Percentiles rank a stretch among this genome's conserved stretches.
Conservation (phyloP, 2,113 vertebrate genomes). For the Phylloscopus trochilus region DNA sequence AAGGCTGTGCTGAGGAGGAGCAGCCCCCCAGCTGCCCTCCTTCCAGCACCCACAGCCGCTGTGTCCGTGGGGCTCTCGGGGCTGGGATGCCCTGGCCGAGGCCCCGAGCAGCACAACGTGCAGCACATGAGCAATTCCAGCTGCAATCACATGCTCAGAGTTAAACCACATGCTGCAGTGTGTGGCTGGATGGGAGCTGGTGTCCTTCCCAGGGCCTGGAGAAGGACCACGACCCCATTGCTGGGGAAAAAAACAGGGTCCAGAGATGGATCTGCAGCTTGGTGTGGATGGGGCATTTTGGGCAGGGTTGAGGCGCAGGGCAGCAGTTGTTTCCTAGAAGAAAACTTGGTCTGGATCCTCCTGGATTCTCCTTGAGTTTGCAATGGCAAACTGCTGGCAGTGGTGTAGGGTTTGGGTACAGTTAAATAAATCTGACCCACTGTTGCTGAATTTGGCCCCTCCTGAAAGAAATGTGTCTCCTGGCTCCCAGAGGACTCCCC, state of each 20-base stretch:
- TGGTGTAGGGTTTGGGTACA: not conserved
- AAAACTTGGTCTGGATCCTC: not conserved
- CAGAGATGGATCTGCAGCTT: not conserved
- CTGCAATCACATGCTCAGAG: not conserved
- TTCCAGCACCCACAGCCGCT: fast-evolving
- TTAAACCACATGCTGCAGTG: not conserved
- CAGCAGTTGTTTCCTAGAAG: not conserved
- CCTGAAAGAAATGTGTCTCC: not conserved
- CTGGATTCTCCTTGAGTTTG: not conserved
- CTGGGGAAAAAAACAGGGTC: not conserved
- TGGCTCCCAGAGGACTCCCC: not conserved
- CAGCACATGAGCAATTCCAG: not conserved
- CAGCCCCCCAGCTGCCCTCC: not conserved
- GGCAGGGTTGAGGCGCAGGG: not conserved
- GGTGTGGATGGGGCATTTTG: not conserved
- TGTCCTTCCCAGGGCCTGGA: not conserved
- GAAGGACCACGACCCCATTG: fast-evolving
- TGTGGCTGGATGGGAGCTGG: not conserved
- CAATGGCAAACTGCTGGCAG: not conserved
- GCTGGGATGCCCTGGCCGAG: not conserved
- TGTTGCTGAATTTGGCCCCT: not conserved
- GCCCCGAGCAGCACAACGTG: not conserved
- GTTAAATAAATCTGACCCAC: not conserved
- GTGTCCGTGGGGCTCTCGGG: fast-evolving
- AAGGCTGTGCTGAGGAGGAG: not conserved